Base-by-base conservation (phyloP, 2,797 vertebrate genomes). In the Glyptemys insculpta region DNA sequence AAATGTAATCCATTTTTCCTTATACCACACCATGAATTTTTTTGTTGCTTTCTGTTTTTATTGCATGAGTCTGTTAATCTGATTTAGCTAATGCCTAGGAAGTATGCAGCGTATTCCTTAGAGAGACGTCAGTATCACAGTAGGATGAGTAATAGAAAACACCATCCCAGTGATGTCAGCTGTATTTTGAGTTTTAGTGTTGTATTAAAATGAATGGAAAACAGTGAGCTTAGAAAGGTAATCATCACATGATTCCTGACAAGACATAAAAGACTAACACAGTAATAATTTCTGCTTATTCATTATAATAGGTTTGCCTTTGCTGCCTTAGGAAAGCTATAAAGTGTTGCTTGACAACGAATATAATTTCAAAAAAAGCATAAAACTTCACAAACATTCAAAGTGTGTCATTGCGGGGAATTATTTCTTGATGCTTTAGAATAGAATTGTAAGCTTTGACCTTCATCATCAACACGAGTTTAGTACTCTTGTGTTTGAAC, bases 331-430 rank as follows among this genome's bases (percentile, higher is more conserved):
- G 29, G 12, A 78, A 31, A 78, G 95, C 96, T 96, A 95, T 96
- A 95, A 91, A 96, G 92, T 85, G 59, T 92, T 84, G 89, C 95
- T 92, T 97, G 96, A 96, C 95, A 97, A 96, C 95, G 97, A 97
- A 97, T 89, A 85, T 95, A 85, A 85, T 92, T 93, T 89, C 41
- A 78, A 90, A 94, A 88, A 95, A 94, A 85, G 86, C 88, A 95
- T 94, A 88, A 90, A 93, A 74, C 91, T 93, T 97, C 74, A 29
- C 52, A 79, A 92, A 87, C 52, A 72, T 53, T 87, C 14, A 1
- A 81, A 83, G 49, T 5, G 1, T 79, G 11, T 87, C 74, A 65
- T 81, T 74, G 21, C 7, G 78, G 56, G 37, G 81, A 94, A 50
- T 44, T 16, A 37, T 11, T 89, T 11, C 10, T 47, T 37, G 16